Conservation (phyloP, 2,797 vertebrate species). For the Melanotaenia trifasciata region DNA sequence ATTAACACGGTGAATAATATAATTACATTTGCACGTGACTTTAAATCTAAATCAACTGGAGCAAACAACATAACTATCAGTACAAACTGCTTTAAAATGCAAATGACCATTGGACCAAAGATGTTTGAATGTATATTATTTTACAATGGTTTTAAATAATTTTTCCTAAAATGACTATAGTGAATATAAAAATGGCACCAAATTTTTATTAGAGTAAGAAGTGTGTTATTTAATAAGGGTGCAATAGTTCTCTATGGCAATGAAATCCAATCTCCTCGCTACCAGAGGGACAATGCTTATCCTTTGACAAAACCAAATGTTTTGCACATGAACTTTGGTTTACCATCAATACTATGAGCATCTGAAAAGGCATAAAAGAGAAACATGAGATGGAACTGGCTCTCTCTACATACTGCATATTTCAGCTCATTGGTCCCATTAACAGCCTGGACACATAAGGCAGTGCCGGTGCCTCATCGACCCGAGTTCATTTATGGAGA, state of each 20-base stretch:
- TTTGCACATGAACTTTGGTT: slow-evolving; percentile 72
- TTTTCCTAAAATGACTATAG: not conserved
- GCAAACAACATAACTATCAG: not conserved
- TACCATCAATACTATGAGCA: slow-evolving; percentile 77
- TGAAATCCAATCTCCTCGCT: slow-evolving; percentile 68
- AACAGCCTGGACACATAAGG: slow-evolving; percentile 74
- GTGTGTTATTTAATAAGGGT: slow-evolving; percentile 38
- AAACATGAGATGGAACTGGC: slow-evolving; percentile 78
- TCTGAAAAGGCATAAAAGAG: slow-evolving; percentile 76
- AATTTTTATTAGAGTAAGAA: not conserved
- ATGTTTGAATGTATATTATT: not conserved
- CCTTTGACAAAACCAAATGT: slow-evolving; percentile 73
- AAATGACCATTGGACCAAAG: not conserved
- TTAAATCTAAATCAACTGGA: not conserved
- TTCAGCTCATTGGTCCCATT: slow-evolving; percentile 81
- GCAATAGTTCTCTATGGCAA: slow-evolving; percentile 55
- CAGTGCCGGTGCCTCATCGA: slow-evolving; percentile 74
- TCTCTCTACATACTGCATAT: slow-evolving; percentile 67
- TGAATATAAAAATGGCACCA: not conserved
- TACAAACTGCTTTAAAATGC: not conserved
- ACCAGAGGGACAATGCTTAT: slow-evolving; percentile 62
- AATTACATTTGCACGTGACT: not conserved
- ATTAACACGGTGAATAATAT: not conserved
- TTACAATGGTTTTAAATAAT: not conserved
- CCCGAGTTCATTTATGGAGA: slow-evolving; percentile 82